phyloP scores from a whole-genome alignment of 1,140 invertebrate species.

The Oreohelix idahoensis region DNA sequence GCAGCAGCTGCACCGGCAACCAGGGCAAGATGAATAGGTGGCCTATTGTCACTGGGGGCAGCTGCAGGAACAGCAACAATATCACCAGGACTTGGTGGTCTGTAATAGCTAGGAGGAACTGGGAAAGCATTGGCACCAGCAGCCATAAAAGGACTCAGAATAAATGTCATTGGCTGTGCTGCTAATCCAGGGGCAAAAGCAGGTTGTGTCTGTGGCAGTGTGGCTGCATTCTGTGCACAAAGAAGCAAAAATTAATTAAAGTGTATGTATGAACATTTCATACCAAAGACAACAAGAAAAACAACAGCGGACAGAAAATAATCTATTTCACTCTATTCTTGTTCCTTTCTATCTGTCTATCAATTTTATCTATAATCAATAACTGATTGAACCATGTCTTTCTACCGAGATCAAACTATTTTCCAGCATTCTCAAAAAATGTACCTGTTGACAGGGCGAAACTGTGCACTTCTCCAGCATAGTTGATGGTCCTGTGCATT shows the following conservation, averaged over 20 bases:
- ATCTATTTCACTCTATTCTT: no score
- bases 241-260: background rate
- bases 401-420: no score
- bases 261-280: no score
- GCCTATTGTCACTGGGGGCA: no score
- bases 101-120: background rate
- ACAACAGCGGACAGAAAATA: no score
- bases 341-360: no score
- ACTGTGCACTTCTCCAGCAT: slow-evolving; percentile 3
- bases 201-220: background rate
- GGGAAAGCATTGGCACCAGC: background rate
- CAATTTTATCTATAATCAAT: no score
- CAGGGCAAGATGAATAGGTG: background rate
- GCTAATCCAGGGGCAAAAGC: background rate
- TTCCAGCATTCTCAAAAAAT: background rate
- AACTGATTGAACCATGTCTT: no score
- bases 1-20: background rate
- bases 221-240: background rate
- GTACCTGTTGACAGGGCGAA: background rate
- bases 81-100: background rate
- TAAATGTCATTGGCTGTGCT: background rate
- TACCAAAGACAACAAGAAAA: no score
- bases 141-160: background rate
- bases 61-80: background rate
- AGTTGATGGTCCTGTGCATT: slow-evolving; percentile 8